Base-by-base conservation (phyloP, 2,113 vertebrate species). In the Scatophagus argus region DNA sequence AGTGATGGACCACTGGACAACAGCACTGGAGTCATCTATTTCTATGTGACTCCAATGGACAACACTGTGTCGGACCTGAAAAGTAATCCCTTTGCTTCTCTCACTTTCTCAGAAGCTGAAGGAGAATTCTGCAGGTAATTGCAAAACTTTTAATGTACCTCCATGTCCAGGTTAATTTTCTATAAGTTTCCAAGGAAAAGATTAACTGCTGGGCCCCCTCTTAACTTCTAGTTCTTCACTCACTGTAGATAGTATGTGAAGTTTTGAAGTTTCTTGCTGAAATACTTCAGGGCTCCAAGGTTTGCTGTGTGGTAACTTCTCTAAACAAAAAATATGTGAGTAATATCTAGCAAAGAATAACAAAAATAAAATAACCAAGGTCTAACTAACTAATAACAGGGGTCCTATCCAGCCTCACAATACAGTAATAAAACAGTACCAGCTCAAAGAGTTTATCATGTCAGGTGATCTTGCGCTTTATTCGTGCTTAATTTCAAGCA, bases 11-110 rank as follows among this genome's bases (percentile, higher is more conserved):
- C 96, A 0, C 1, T 93, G 79, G 94, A 95, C 79, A 98, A 98
- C 89, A 96, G 96, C 91, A 97, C 96, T 1, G 97, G 97, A 73
- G 90, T 95, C 29, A 95, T 97, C 27, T 98, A 96, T 84, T 97
- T 97, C 66, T 98, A 96, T 0, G 55, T 97, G 88, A 96, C 95
- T 1, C 92, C 92, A 0, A 96, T 95, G 93, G 96, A 97, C 79
- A 94, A 92, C 71, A 90, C 90, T 0, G 95, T 98, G 67, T 80
- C 87, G 0, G 94, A 97, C 83, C 91, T 98, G 77, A 90, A 93
- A 77, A 95, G 90, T 76, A 95, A 95, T 79, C 94, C 97, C 1
- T 51, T 89, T 55, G 95, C 96, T 58, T 97, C 97, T 0, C 80
- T 98, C 71, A 96, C 95, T 1, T 93, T 98, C 70, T 95, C 95